Base-by-base conservation (phyloP, 2,797 vertebrate species). In the Diceros bicornis region DNA sequence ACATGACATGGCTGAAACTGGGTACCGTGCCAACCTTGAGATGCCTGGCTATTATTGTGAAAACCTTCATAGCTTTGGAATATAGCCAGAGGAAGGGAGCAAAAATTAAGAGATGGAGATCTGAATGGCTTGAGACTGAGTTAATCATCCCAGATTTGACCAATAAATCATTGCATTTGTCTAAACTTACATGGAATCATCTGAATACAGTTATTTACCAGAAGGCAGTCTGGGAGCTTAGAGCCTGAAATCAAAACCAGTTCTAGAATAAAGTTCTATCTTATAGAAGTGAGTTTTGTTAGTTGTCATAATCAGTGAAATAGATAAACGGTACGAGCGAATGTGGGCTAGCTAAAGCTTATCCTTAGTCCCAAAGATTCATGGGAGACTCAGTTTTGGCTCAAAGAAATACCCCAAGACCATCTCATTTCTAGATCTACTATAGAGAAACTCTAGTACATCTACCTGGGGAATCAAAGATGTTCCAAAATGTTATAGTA, bases 231-330 rank as follows among this genome's bases (percentile, higher is more conserved):
- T 50, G 3, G 6, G 10, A 17, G 29, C 27, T 86, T 23, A 84
- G 23, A 96, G 52, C 75, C 29, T 87, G 17, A 55, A 77, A 87
- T 29, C 27, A 92, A 94, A 92, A 20, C 25, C 6, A 66, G 10
- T 78, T 82, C 55, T 61, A 94, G 14, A 77, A 64, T 44, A 64
- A 57, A 89, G 6, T 79, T 68, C 52, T 81, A 29, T 41, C 81
- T 88, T 69, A 50, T 64, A 44, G 12, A 85, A 77, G 12, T 55
- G 32, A 94, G 2, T 96, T 89, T 66, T 96, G n/a, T 74, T 93
- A 68, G 20, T 6, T 66, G 9, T 34, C 11, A 29, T 64, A 47
- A 50, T n/a, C 87, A 14, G 20, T 59, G 29, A 85, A 85, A 77
- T 27, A 85, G 47, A 89, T 64, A 77, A 1, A 32, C 37, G 27